phyloP scores from a whole-genome alignment of 2,797 vertebrate species.

The Karalla daura region DNA sequence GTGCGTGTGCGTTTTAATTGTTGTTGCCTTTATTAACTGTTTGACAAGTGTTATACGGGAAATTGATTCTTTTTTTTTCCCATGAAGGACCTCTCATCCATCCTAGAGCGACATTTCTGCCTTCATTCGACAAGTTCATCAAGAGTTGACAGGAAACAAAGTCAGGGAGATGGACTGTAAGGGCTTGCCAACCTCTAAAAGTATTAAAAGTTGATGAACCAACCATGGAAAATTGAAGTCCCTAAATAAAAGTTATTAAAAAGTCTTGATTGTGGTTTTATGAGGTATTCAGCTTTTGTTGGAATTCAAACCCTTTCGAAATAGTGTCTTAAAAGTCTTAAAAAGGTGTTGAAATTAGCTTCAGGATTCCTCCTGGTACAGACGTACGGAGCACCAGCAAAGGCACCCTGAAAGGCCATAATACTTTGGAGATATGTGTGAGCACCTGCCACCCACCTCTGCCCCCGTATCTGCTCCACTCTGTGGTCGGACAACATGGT shows the following conservation, averaged over 20 bases:
- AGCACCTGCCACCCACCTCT: neutral
- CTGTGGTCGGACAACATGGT: neutral
- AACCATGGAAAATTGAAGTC: too few species aligned
- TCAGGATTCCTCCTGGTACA: too few species aligned
- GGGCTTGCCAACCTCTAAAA: too few species aligned
- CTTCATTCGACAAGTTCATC: neutral
- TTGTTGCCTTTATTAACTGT: too few species aligned
- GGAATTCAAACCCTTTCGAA: too few species aligned
- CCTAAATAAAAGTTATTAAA: too few species aligned
- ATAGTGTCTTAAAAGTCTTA: too few species aligned
- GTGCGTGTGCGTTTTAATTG: constrained; percentile 17
- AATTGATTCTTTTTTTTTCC: neutral
- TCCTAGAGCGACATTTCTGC: neutral
- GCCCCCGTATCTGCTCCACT: neutral
- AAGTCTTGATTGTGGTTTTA: too few species aligned
- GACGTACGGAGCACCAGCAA: constrained; percentile 4
- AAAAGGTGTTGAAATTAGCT: too few species aligned
- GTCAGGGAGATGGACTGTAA: too few species aligned
- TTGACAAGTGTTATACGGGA: too few species aligned
- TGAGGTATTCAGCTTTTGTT: too few species aligned
- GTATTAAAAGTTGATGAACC: constrained; percentile 1
- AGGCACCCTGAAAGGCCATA: neutral
- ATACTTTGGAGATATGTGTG: neutral
- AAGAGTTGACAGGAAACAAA: constrained; percentile 7
- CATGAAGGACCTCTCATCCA: neutral